Conservation (phyloP, 2,797 vertebrate genomes). For the Knipowitschia caucasica region DNA sequence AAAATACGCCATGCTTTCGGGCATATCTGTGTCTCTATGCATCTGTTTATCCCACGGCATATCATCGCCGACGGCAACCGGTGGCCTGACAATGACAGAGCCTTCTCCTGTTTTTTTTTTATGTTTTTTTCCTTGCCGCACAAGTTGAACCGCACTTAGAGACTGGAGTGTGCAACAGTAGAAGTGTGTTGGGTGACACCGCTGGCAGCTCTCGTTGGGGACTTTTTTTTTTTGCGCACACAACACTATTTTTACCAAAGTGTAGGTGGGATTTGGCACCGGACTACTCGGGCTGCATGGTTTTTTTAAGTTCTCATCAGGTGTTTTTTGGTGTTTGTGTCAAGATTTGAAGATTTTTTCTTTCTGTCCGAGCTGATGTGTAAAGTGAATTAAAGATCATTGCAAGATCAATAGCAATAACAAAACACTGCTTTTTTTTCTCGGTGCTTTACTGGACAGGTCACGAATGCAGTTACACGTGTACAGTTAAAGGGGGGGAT, state of each 20-base stretch:
- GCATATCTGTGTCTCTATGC: conserved; percentile 60
- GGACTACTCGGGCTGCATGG: not conserved
- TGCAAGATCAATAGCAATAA: conserved; percentile 1
- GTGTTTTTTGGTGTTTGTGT: conserved; percentile 1
- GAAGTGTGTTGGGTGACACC: conserved; percentile 26
- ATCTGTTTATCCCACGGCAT: conserved; percentile 64
- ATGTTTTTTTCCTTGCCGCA: not conserved
- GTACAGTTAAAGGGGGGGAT: too few relatives aligned
- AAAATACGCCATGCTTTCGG: conserved; percentile 44
- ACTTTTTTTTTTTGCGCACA: conserved; percentile 13
- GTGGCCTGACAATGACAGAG: conserved; percentile 62
- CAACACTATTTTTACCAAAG: conserved; percentile 17
- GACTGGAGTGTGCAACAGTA: conserved; percentile 32
- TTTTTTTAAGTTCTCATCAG: not conserved
- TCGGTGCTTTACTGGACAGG: too few relatives aligned
- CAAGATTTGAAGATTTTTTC: not conserved
- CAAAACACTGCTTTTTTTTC: too few relatives aligned
- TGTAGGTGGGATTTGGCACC: conserved; percentile 11
- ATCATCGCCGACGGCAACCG: conserved; percentile 66
- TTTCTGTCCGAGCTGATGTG: not conserved
- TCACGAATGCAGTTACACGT: too few relatives aligned
- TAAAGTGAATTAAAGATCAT: too few relatives aligned
- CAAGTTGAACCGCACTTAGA: conserved; percentile 23
- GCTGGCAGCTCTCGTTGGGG: conserved; percentile 24
- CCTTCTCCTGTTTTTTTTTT: conserved; percentile 23